A percentile compares a stretch with the other conserved stretches of the same genome.
Evolutionary conservation across 2,888 invertebrate genomes (phyloP).

Genomic region (Pammene aurita): DNA sequence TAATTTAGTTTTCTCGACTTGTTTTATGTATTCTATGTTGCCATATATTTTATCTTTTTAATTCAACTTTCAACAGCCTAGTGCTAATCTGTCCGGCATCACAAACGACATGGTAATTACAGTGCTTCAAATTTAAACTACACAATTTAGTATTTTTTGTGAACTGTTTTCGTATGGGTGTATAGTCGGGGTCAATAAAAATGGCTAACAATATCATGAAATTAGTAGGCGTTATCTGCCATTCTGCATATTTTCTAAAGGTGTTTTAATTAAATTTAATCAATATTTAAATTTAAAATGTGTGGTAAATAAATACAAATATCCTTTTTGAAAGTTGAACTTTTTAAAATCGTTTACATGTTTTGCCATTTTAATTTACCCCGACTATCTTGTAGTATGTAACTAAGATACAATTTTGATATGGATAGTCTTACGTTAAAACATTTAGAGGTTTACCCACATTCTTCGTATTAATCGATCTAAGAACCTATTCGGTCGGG

Average conservation of each 20-base stretch:
- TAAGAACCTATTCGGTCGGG: background rate
- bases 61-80: constrained; percentile 2
- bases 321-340: background rate
- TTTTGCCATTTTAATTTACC: constrained; percentile 12
- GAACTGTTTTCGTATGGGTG: background rate
- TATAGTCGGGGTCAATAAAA: constrained; percentile 1
- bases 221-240: background rate
- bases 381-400: background rate
- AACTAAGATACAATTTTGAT: constrained; percentile 13
- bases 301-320: too few relatives aligned
- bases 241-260: background rate
- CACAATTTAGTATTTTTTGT: background rate
- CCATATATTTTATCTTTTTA: background rate
- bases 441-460: background rate
- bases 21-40: too few relatives aligned
- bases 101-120: background rate
- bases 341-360: background rate
- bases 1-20: too few relatives aligned
- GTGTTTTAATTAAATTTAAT: background rate
- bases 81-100: background rate
- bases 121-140: background rate
- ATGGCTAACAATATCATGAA: background rate
- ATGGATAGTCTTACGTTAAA: constrained; percentile 11
- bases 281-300: too few relatives aligned
- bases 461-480: background rate